Evolutionary conservation across 2,797 vertebrate species (phyloP).

Genomic region (Scolopax bukidnonensis): DNA sequence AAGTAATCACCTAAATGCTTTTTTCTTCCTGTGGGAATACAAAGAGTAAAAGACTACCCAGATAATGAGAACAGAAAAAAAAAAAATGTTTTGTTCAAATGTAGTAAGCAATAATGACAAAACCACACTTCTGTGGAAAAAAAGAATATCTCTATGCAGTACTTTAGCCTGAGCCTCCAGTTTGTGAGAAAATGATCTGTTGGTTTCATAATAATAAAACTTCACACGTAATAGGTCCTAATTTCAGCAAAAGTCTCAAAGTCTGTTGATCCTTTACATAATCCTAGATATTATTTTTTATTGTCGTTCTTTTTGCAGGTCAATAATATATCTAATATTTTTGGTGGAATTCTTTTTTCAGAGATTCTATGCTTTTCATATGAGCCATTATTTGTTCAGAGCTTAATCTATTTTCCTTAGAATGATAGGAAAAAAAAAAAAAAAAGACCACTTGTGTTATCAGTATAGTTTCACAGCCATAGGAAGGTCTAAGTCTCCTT

Average conservation of each 20-base stretch:
- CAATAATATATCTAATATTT: background rate
- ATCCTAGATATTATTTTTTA: background rate
- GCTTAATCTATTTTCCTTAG: background rate
- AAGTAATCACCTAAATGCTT: background rate
- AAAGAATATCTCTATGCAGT: background rate
- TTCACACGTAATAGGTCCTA: background rate
- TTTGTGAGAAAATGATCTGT: background rate
- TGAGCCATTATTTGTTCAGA: background rate
- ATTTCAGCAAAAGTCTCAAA: background rate
- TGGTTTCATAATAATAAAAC: background rate
- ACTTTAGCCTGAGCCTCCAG: background rate
- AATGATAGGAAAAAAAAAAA: background rate
- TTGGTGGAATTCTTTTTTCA: background rate
- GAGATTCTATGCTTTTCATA: background rate
- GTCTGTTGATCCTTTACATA: accelerated
- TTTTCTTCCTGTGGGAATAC: background rate
- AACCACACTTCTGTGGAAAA: background rate
- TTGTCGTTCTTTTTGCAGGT: background rate
- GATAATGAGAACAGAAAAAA: background rate
- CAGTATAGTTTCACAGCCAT: background rate
- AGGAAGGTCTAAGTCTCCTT: background rate
- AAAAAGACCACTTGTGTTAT: background rate
- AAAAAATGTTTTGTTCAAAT: background rate
- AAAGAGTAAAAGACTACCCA: background rate
- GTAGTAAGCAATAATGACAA: background rate